Evolutionary conservation across 2,888 invertebrate genomes (phyloP).

Genomic region (Cartodere bifasciata): DNA sequence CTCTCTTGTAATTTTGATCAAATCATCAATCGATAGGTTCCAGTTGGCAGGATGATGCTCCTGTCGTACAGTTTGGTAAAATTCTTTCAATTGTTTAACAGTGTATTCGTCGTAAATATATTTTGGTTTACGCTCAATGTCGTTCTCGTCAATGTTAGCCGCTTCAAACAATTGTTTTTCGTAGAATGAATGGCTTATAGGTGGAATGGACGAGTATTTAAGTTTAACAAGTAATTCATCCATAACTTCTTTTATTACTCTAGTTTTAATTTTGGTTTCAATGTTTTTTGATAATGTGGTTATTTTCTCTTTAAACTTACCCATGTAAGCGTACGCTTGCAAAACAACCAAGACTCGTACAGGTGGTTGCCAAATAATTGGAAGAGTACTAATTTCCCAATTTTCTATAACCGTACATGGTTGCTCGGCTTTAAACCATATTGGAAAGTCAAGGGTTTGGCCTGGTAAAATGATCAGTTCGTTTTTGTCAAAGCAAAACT

Average conservation of each 20-base stretch:
- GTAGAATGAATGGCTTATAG: conserved; percentile 8
- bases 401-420: conserved; percentile 28
- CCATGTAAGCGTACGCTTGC: conserved; percentile 20
- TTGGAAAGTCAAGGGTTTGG: conserved; percentile 33
- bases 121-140: conserved; percentile 11
- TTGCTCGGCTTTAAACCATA: conserved; percentile 35
- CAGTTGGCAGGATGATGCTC: conserved; percentile 11
- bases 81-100: conserved; percentile 15
- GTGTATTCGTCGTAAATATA: conserved; percentile 16
- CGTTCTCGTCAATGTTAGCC: conserved; percentile 14
- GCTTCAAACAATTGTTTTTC: conserved; percentile 19
- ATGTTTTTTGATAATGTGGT: conserved; percentile 20
- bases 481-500: conserved; percentile 45
- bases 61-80: conserved; percentile 16
- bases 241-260: conserved; percentile 14
- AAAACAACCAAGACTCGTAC: conserved; percentile 32
- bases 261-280: conserved; percentile 13
- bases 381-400: conserved; percentile 40
- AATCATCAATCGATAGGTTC: conserved; percentile 13
- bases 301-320: conserved; percentile 16
- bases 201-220: conserved; percentile 3
- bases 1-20: conserved; percentile 5
- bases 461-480: conserved; percentile 41
- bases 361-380: conserved; percentile 30
- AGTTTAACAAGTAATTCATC: conserved; percentile 5